Evolutionary conservation across 2,113 vertebrate species (phyloP).

Genomic region (Chrysemys picta): DNA sequence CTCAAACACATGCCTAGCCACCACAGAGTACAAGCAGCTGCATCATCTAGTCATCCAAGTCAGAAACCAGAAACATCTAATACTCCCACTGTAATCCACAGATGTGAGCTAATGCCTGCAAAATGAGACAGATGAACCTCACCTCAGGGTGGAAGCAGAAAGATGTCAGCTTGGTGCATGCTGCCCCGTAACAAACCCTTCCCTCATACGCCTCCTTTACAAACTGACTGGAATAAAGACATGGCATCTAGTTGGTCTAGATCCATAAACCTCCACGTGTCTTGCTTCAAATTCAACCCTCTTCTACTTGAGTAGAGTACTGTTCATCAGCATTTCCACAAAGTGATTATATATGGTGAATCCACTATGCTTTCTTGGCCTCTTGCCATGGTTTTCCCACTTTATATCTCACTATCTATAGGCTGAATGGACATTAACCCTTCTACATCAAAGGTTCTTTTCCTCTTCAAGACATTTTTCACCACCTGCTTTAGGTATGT

Average conservation of each 20-base stretch:
- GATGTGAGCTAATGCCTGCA: rapidly evolving
- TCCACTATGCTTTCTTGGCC: rapidly evolving
- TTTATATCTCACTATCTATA: neutral
- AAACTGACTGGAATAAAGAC: neutral
- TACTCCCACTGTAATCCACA: rapidly evolving
- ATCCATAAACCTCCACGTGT: neutral
- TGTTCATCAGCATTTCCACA: neutral
- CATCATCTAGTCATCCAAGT: rapidly evolving
- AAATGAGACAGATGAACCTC: neutral
- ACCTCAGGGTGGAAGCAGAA: rapidly evolving
- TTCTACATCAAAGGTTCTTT: neutral
- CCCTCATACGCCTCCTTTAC: neutral
- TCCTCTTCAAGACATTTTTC: neutral
- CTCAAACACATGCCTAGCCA: rapidly evolving
- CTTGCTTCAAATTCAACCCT: neutral
- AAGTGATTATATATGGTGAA: rapidly evolving
- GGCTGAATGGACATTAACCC: neutral
- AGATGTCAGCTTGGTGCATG: rapidly evolving
- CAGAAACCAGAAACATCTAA: neutral
- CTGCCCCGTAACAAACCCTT: neutral
- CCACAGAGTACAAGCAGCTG: rapidly evolving
- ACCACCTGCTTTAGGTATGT: neutral
- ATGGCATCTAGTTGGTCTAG: neutral
- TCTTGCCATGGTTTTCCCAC: neutral
- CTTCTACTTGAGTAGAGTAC: neutral